Evolutionary conservation across 2,888 invertebrate species (phyloP).

Genomic region (Phrixothrix hirtus): DNA sequence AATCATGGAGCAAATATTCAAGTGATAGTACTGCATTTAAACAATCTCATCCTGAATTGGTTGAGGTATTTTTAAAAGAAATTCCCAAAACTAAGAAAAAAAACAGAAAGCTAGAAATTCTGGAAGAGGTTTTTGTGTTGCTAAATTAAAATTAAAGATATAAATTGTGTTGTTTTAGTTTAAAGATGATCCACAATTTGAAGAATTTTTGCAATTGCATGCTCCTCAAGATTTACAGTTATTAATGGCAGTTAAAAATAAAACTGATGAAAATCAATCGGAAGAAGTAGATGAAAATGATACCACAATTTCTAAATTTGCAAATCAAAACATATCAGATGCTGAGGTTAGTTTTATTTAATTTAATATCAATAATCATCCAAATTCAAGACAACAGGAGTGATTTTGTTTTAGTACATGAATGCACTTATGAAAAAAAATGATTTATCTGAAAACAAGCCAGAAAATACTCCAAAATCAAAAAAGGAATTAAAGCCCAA

Average conservation of each 20-base stretch:
- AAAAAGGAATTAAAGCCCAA: slow-evolving; percentile 52
- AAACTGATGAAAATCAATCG: slow-evolving; percentile 32
- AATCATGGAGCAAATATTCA: slow-evolving; percentile 93
- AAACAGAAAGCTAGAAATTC: slow-evolving; percentile 66
- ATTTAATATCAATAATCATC: neutral
- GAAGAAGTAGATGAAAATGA: slow-evolving; percentile 42
- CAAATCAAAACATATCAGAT: slow-evolving; percentile 76
- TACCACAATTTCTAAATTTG: slow-evolving; percentile 59
- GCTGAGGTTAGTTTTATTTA: slow-evolving; percentile 61
- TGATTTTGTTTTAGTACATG: slow-evolving; percentile 67
- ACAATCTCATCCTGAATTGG: slow-evolving; percentile 57
- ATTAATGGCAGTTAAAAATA: slow-evolving; percentile 5
- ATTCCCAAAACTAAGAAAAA: slow-evolving; percentile 39
- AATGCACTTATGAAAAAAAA: slow-evolving; percentile 67
- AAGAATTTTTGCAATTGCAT: slow-evolving; percentile 88
- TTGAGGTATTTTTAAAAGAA: slow-evolving; percentile 41
- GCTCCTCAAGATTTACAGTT: slow-evolving; percentile 57
- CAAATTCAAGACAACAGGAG: no score
- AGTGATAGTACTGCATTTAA: slow-evolving; percentile 72
- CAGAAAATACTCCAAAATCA: slow-evolving; percentile 45
- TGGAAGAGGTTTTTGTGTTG: slow-evolving; percentile 69
- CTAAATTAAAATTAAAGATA: no score
- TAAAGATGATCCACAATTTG: slow-evolving; percentile 86
- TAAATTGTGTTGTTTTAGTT: no score
- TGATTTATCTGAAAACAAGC: no score